Conservation (phyloP, 2,113 vertebrate genomes). For the Nestor notabilis region DNA sequence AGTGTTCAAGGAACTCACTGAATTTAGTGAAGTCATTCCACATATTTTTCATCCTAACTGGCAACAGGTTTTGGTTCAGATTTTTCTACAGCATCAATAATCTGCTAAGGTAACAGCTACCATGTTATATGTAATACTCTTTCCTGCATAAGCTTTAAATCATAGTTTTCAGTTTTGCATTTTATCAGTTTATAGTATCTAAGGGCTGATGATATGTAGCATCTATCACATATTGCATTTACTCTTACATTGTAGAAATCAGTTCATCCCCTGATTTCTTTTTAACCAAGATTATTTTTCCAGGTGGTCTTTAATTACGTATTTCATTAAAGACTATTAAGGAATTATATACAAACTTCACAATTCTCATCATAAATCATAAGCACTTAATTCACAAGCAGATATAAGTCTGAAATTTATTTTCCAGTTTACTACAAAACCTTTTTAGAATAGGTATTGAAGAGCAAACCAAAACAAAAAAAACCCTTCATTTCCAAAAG, state of each 20-base stretch:
- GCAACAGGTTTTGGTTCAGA: not conserved
- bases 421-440: slow-evolving; percentile 16
- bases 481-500: not conserved
- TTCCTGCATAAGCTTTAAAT: not conserved
- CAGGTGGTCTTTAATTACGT: not conserved
- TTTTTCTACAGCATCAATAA: not conserved
- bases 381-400: not conserved
- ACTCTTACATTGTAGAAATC: not conserved
- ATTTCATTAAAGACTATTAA: slow-evolving; percentile 13
- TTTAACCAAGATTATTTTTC: not conserved
- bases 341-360: not conserved
- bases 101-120: not conserved
- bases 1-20: not conserved
- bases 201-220: not conserved
- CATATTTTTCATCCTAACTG: not conserved
- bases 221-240: not conserved
- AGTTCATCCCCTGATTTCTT: not conserved
- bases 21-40: not conserved
- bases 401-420: not conserved
- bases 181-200: not conserved
- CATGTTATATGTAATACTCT: not conserved
- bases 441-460: not conserved
- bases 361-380: not conserved
- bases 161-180: not conserved
- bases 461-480: not conserved